phyloP scores from a whole-genome alignment of 1,140 invertebrate genomes.

The Diabrotica virgifera region DNA sequence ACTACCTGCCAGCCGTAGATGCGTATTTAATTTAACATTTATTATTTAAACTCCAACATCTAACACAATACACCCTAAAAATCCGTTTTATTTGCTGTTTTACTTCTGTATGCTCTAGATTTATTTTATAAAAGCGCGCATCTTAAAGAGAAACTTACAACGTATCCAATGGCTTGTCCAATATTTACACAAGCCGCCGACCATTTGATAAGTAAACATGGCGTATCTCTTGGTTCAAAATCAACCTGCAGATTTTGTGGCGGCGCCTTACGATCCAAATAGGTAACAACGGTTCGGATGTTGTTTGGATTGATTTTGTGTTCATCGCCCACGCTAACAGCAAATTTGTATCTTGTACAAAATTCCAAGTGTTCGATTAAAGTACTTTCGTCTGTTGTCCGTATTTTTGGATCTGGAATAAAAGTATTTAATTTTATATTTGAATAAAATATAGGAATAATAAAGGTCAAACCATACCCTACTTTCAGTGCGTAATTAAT shows the following conservation, averaged over 20 bases:
- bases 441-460: too few species aligned
- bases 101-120: too few species aligned
- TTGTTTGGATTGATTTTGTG: slow-evolving; percentile 28
- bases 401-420: slow-evolving; percentile 30
- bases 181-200: slow-evolving; percentile 38
- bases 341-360: slow-evolving; percentile 33
- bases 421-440: background rate
- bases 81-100: too few species aligned
- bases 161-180: slow-evolving; percentile 32
- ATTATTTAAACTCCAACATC: too few species aligned
- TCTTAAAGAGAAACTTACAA: slow-evolving; percentile 27
- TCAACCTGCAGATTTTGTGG: slow-evolving; percentile 33
- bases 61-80: too few species aligned
- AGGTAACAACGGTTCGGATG: slow-evolving; percentile 28
- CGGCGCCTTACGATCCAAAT: slow-evolving; percentile 25
- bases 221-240: slow-evolving; percentile 27
- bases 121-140: too few species aligned
- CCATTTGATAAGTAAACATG: slow-evolving; percentile 38
- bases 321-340: slow-evolving; percentile 24
- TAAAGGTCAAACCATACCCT: too few species aligned
- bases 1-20: too few species aligned
- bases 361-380: slow-evolving; percentile 27
- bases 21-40: too few species aligned
- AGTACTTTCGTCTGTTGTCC: slow-evolving; percentile 23
- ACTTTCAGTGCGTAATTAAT: too few species aligned